Evolutionary conservation across 2,888 invertebrate species (phyloP).

Genomic region (Leptura quadrifasciata): DNA sequence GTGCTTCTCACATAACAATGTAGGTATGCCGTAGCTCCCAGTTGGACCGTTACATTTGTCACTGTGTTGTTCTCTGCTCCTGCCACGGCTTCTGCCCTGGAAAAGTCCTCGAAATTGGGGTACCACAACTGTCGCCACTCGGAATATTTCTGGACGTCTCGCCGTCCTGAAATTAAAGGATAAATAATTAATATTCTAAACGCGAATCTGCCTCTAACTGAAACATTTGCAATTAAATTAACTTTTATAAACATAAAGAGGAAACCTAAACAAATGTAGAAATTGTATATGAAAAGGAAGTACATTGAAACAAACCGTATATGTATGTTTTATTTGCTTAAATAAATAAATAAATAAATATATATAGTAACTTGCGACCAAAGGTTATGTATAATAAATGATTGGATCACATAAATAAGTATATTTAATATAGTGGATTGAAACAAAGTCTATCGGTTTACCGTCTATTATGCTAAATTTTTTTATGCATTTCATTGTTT

Average conservation of each 20-base stretch:
- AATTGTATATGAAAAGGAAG: too few relatives aligned
- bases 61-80: constrained; percentile 83
- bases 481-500: too few relatives aligned
- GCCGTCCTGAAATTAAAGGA: constrained; percentile 65
- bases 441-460: too few relatives aligned
- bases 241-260: not conserved
- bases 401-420: too few relatives aligned
- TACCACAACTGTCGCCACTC: constrained; percentile 82
- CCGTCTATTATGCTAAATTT: too few relatives aligned
- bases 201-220: not conserved
- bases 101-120: constrained; percentile 76
- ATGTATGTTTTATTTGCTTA: too few relatives aligned
- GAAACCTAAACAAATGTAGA: not conserved
- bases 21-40: constrained; percentile 86
- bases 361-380: too few relatives aligned
- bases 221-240: not conserved
- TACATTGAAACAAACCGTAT: too few relatives aligned
- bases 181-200: constrained; percentile 6
- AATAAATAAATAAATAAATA: too few relatives aligned
- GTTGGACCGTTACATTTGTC: constrained; percentile 85
- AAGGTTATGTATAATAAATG: too few relatives aligned
- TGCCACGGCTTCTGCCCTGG: constrained; percentile 70
- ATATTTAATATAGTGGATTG: too few relatives aligned
- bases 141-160: constrained; percentile 69
- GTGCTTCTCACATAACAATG: constrained; percentile 87